Evolutionary conservation across 2,888 invertebrate genomes (phyloP).

Genomic region (Clusia tigrina): DNA sequence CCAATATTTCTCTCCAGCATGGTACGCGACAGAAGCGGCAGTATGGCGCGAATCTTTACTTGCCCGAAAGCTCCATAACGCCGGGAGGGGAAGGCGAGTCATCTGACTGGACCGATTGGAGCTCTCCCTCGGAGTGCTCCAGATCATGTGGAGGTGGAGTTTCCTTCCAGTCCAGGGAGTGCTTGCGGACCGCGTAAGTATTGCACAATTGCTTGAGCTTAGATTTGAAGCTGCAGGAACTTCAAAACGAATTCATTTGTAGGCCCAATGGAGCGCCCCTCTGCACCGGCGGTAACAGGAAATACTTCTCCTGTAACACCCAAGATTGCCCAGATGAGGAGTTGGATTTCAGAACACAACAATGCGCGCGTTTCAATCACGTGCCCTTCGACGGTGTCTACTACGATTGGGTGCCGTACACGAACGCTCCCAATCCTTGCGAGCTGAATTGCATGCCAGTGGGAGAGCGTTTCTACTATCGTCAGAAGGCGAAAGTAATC

Average conservation of each 20-base stretch:
- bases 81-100: slow-evolving; percentile 76
- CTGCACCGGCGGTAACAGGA: slow-evolving; percentile 81
- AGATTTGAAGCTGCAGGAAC: background rate
- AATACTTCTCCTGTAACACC: slow-evolving; percentile 91
- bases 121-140: slow-evolving; percentile 83
- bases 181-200: slow-evolving; percentile 71
- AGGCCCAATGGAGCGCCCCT: slow-evolving; percentile 71
- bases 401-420: slow-evolving; percentile 90
- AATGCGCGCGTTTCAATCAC: slow-evolving; percentile 86
- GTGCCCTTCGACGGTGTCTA: slow-evolving; percentile 81
- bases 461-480: slow-evolving; percentile 89
- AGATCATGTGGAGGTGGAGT: slow-evolving; percentile 94
- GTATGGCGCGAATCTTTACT: slow-evolving; percentile 76
- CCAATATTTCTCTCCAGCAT: slow-evolving; percentile 67
- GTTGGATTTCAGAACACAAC: slow-evolving; percentile 85
- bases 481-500: slow-evolving; percentile 80
- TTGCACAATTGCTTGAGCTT: background rate
- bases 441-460: slow-evolving; percentile 95
- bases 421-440: slow-evolving; percentile 87
- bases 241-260: slow-evolving; percentile 44
- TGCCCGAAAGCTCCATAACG: slow-evolving; percentile 76
- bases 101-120: slow-evolving; percentile 83
- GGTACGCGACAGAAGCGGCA: slow-evolving; percentile 80
- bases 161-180: slow-evolving; percentile 82
- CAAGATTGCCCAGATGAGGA: slow-evolving; percentile 85